These are phyloP conservation scores for Mesopsocus fuscifrons DNA, from an alignment of 2,888 invertebrate genomes.

Conservation along the genomic window DNA sequence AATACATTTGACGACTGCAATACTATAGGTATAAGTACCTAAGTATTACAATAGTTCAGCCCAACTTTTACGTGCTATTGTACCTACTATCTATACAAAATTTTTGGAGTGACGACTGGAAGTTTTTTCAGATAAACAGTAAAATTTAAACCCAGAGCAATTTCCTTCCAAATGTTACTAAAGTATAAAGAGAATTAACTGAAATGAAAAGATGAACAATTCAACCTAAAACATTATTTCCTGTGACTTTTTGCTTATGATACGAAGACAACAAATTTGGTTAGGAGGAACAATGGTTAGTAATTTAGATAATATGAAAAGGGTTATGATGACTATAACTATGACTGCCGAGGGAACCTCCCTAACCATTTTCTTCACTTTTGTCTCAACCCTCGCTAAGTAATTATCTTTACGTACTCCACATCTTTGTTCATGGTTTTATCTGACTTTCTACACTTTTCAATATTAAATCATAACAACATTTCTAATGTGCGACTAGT, in stretches of 20 bases:
- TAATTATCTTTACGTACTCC: background rate
- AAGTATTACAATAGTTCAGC: no score
- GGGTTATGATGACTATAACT: no score
- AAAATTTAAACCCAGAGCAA: background rate
- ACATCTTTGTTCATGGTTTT: background rate
- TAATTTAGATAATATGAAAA: conserved; percentile 10
- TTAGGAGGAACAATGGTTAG: conserved; percentile 6
- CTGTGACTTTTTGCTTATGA: background rate
- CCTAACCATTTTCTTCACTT: background rate
- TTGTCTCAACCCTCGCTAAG: background rate
- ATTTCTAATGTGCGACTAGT: no score
- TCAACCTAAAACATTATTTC: background rate
- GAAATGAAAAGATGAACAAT: no score
- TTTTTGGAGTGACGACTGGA: no score
- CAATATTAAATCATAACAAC: no score
- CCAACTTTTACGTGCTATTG: no score
- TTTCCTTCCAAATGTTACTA: no score
- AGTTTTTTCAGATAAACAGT: background rate
- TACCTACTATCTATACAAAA: no score
- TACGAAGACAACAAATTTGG: conserved; percentile 2
- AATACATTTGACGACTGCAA: no score
- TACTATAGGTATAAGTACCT: no score
- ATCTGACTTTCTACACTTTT: no score
- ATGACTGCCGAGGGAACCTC: conserved; percentile 1
- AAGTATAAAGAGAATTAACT: background rate